Conservation (phyloP, 2,888 invertebrate species). For the Notocelia uddmanniana region DNA sequence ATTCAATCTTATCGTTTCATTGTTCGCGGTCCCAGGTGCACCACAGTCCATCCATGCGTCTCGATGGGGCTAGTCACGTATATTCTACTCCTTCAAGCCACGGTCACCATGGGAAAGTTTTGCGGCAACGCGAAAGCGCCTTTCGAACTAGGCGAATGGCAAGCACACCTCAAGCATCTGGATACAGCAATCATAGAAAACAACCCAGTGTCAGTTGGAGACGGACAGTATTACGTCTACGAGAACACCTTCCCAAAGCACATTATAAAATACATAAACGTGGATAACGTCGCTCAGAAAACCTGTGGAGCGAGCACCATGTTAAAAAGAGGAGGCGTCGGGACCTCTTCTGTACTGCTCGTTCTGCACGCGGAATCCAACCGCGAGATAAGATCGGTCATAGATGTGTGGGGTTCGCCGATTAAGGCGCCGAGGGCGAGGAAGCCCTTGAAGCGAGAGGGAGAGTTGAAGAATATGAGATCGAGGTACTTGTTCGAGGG, state of each 20-base stretch:
- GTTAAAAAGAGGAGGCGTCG: conserved; percentile 69
- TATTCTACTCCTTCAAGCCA: conserved; percentile 38
- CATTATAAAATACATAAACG: conserved; percentile 71
- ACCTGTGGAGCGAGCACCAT: conserved; percentile 71
- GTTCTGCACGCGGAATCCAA: conserved; percentile 67
- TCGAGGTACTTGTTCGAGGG: conserved; percentile 63
- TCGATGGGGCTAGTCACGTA: conserved; percentile 14
- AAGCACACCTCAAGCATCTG: conserved; percentile 60
- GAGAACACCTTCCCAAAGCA: conserved; percentile 72
- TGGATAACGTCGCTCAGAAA: conserved; percentile 71
- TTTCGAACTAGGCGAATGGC: conserved; percentile 71
- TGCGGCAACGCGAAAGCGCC: conserved; percentile 68
- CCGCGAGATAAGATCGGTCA: conserved; percentile 73
- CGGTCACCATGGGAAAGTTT: conserved; percentile 55
- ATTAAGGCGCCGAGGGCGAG: neutral
- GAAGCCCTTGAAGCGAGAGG: conserved; percentile 27
- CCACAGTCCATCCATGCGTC: conserved; percentile 3
- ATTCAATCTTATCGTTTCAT: conserved; percentile 9
- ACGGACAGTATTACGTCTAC: conserved; percentile 76
- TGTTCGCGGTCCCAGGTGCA: conserved; percentile 1
- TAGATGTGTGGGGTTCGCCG: conserved; percentile 73
- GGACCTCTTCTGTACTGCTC: conserved; percentile 64
- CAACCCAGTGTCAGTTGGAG: conserved; percentile 64
- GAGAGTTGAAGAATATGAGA: conserved; percentile 55
- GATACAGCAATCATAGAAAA: conserved; percentile 74